A percentile compares a stretch with the other conserved stretches of the same genome.
Evolutionary conservation across 2,113 vertebrate species (phyloP).

Genomic region (Apeltes quadracus): DNA sequence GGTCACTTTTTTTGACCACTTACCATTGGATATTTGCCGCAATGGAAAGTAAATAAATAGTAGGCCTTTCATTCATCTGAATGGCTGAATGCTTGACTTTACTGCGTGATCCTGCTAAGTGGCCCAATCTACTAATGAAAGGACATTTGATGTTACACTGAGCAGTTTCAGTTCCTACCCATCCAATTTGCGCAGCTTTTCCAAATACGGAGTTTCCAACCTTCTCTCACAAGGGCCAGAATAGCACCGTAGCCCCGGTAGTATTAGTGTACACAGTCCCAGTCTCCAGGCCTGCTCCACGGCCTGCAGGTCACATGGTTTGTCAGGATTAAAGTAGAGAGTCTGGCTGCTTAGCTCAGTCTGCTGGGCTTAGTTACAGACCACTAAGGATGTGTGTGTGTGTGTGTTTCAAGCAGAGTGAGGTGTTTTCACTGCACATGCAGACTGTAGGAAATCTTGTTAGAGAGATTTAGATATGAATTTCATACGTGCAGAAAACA

Average conservation of each 20-base stretch:
- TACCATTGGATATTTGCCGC: not conserved
- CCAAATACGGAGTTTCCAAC: constrained; percentile 31
- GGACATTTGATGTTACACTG: constrained; percentile 1
- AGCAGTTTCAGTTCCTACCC: constrained; percentile 21
- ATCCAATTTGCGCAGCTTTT: constrained; percentile 20
- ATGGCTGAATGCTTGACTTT: not conserved
- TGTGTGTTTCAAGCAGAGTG: constrained; percentile 15
- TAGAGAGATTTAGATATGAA: constrained; percentile 43
- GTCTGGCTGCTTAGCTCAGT: constrained; percentile 56
- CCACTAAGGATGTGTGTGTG: constrained; percentile 45
- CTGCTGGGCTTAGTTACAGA: constrained; percentile 63
- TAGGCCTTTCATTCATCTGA: not conserved
- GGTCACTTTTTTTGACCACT: not conserved
- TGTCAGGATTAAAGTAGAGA: constrained; percentile 66
- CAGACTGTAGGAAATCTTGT: constrained; percentile 56
- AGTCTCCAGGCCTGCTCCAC: constrained; percentile 15
- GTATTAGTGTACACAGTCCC: constrained; percentile 24
- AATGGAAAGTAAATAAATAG: not conserved
- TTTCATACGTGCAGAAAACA: constrained; percentile 41
- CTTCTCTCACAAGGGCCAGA: constrained; percentile 28
- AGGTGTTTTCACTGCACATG: constrained; percentile 49
- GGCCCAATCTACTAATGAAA: constrained; percentile 18
- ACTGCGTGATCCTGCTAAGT: not conserved
- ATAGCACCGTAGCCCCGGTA: constrained; percentile 31
- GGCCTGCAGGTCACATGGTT: constrained; percentile 70